Conservation (phyloP, 2,113 vertebrate species). For the Hemiprocne comata region DNA sequence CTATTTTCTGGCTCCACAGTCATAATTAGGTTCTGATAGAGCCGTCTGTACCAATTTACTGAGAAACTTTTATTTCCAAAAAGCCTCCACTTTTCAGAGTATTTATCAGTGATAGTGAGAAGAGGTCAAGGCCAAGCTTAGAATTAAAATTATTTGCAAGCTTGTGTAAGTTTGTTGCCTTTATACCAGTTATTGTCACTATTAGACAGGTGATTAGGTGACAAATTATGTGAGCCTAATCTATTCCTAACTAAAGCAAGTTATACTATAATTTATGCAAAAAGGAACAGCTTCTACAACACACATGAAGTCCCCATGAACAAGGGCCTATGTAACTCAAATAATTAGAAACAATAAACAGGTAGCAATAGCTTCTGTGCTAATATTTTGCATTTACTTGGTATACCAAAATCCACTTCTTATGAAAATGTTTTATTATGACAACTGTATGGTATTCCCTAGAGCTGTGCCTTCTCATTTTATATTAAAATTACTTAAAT, state of each 20-base stretch:
- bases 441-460: not conserved
- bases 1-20: constrained; percentile 64
- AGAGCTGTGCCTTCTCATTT: not conserved
- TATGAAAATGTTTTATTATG: not conserved
- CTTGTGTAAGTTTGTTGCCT: not conserved
- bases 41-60: constrained; percentile 61
- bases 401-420: not conserved
- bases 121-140: not conserved
- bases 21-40: constrained; percentile 73
- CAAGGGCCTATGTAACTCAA: not conserved
- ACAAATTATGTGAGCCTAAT: not conserved
- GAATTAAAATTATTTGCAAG: not conserved
- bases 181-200: not conserved
- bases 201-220: not conserved
- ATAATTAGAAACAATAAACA: not conserved
- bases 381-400: not conserved
- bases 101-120: not conserved
- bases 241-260: not conserved
- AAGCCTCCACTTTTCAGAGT: not conserved
- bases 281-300: not conserved
- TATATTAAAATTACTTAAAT: not conserved
- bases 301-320: not conserved
- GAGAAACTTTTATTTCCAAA: constrained; percentile 22
- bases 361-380: not conserved
- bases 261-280: not conserved